Evolutionary conservation across 1,140 invertebrate species (phyloP), one percentile per base, ranked within the genome.

Genomic region (Coelopa frigida): DNA sequence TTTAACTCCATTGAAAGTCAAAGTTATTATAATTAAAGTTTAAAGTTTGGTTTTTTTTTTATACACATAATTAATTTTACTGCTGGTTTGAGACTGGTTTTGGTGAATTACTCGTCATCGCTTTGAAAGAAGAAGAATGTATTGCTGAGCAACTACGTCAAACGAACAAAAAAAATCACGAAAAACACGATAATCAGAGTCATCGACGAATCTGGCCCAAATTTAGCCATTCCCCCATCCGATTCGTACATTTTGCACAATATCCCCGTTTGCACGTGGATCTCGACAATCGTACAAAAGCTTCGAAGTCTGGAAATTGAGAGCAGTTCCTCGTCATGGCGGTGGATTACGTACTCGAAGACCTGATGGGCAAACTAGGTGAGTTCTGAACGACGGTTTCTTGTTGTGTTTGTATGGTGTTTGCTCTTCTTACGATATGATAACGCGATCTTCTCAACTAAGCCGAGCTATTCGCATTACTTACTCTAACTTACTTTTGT

Each of bases 361-460:
- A 82, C 46, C 73, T 83, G 50, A 82, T 83, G 80, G 74, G 74
- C 12, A 79, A 82, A 57, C 59, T 83, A 46, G 77, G 77, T 79
- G 52, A 77, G 75, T 71, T 33, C 14, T 26, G 36, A 39, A n/a
- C n/a, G n/a, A n/a, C n/a, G n/a, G n/a, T n/a, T n/a, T n/a, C n/a
- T n/a, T n/a, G n/a, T n/a, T n/a, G n/a, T n/a, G n/a, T n/a, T n/a
- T n/a, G n/a, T n/a, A n/a, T n/a, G n/a, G n/a, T n/a, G n/a, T 33
- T 14, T 22, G 37, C 18, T 22, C n/a, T n/a, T 21, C n/a, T 17
- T 41, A 27, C 15, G n/a, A 18, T 15, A 14, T 17, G 12, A 27
- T 27, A 41, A 41, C 39, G 29, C 14, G 26, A 15, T 14, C 14
- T 23, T 24, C 26, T 18, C 14, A 39, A 39, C 20, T 20, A 22